phyloP scores from a whole-genome alignment of 2,888 invertebrate species.

The Agrotis clavis region DNA sequence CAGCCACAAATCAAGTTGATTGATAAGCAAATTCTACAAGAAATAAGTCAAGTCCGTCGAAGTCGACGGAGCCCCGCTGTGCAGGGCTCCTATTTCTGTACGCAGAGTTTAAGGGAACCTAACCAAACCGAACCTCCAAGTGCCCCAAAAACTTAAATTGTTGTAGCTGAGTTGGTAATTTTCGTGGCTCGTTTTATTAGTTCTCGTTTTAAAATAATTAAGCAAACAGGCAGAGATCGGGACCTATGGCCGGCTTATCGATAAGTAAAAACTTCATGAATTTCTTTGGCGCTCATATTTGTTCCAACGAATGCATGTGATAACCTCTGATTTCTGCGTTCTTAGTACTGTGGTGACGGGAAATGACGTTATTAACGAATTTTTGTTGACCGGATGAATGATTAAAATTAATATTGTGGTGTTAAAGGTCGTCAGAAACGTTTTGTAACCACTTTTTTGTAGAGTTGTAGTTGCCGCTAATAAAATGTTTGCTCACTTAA shows the following conservation, averaged over 20 bases:
- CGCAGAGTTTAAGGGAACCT: too few species aligned
- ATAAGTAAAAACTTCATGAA: slow-evolving; percentile 76
- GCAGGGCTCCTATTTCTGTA: too few species aligned
- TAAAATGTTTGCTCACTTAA: not conserved
- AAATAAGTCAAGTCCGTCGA: too few species aligned
- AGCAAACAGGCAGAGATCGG: slow-evolving; percentile 31
- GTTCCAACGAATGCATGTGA: slow-evolving; percentile 64
- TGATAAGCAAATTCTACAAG: too few species aligned
- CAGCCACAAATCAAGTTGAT: too few species aligned
- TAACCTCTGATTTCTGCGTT: slow-evolving; percentile 77
- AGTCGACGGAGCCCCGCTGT: too few species aligned
- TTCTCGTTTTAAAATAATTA: slow-evolving; percentile 34
- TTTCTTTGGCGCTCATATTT: slow-evolving; percentile 73
- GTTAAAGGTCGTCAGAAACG: slow-evolving; percentile 31
- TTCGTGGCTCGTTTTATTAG: too few species aligned
- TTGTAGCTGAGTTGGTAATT: too few species aligned
- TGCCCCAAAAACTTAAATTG: too few species aligned
- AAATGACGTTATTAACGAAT: slow-evolving; percentile 36
- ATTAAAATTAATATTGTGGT: slow-evolving; percentile 32
- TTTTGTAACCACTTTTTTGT: not conserved
- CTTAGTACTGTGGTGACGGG: slow-evolving; percentile 47
- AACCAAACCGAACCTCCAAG: too few species aligned
- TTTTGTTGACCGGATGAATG: slow-evolving; percentile 32
- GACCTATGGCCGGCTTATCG: slow-evolving; percentile 69
- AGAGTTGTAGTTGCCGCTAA: too few species aligned